Evolutionary conservation across 2,797 vertebrate genomes (phyloP), one percentile per base, ranked within the genome.

Genomic region (Chaetophractus vellerosus): DNA sequence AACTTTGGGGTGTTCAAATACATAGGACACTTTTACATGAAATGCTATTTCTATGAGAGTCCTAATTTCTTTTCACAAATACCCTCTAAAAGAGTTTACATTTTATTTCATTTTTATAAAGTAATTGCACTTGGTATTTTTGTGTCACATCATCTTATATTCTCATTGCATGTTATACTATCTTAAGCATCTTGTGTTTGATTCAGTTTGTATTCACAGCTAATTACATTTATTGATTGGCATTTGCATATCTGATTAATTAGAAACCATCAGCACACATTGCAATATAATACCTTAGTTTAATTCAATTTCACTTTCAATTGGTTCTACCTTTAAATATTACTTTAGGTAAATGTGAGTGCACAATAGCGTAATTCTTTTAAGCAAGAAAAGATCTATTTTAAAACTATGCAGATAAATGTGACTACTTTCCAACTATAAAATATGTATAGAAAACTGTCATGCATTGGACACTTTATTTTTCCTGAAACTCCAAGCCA

Each of bases 341-440:
- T 96, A 97, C 93, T 92, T 92, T 91, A 88, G 33, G 81, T 92
- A 97, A 96, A 96, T 95, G 88, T 96, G 91, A 91, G 33, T 93
- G 33, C 81, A 96, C 69, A 96, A 69, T 68, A 95, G 21, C 96
- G 23, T 76, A 97, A 95, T 97, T 93, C 90, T 59, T 88, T 94
- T 23, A 93, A 94, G 68, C 33, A 79, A 87, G 69, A 86, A 79
- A 2, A 94, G 18, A 57, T 94, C 69, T 93, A 84, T 76, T 90
- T 94, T 96, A 75, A 75, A 96, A 66, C 55, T 90, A 31, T 12
- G 74, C 12, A 90, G 71, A n/a, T 81, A 72, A 88, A 61, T 82
- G 19, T 45, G 19, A 72, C 48, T 71, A 36, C n/a, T 91, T 38
- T 94, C 41, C 19, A 72, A 72, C 45, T 69, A 45, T 63, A 63